A percentile compares a stretch with the other conserved stretches of the same genome.
These are phyloP conservation scores for Abscondita cerata DNA, from an alignment of 2,888 invertebrate species.

Conservation along the genomic window DNA sequence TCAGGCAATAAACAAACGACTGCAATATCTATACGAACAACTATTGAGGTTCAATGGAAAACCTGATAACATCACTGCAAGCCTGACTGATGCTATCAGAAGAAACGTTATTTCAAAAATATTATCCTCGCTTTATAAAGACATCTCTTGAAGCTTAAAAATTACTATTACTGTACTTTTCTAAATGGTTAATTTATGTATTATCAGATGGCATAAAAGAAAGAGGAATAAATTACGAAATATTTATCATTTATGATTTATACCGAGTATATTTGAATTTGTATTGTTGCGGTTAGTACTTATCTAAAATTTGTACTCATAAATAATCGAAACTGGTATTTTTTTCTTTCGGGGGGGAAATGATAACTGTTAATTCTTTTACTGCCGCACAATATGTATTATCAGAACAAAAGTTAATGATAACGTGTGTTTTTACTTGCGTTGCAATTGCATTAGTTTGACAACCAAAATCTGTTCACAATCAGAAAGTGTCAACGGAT, in stretches of 20 bases:
- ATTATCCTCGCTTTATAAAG: slow-evolving; percentile 25
- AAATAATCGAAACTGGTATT: too few species aligned
- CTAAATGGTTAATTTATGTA: slow-evolving; percentile 17
- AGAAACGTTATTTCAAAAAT: slow-evolving; percentile 28
- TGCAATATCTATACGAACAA: slow-evolving; percentile 30
- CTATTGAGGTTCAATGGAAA: slow-evolving; percentile 30
- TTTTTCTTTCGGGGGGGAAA: too few species aligned
- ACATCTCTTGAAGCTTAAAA: slow-evolving; percentile 25
- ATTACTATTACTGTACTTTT: slow-evolving; percentile 18
- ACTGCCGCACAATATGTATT: too few species aligned
- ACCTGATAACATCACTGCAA: slow-evolving; percentile 24
- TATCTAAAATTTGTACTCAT: too few species aligned
- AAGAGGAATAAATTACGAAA: background rate
- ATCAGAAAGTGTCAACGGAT: too few species aligned
- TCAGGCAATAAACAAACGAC: slow-evolving; percentile 29
- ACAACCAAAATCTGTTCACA: too few species aligned
- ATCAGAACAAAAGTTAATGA: too few species aligned
- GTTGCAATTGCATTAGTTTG: too few species aligned
- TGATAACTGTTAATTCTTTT: too few species aligned
- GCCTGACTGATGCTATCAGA: slow-evolving; percentile 23
- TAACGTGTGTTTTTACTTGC: too few species aligned
- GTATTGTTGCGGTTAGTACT: too few species aligned
- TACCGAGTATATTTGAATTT: too few species aligned
- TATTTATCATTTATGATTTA: background rate
- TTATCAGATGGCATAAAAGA: slow-evolving; percentile 9